Evolutionary conservation across 2,113 vertebrate genomes (phyloP).

Genomic region (Piprites chloris): DNA sequence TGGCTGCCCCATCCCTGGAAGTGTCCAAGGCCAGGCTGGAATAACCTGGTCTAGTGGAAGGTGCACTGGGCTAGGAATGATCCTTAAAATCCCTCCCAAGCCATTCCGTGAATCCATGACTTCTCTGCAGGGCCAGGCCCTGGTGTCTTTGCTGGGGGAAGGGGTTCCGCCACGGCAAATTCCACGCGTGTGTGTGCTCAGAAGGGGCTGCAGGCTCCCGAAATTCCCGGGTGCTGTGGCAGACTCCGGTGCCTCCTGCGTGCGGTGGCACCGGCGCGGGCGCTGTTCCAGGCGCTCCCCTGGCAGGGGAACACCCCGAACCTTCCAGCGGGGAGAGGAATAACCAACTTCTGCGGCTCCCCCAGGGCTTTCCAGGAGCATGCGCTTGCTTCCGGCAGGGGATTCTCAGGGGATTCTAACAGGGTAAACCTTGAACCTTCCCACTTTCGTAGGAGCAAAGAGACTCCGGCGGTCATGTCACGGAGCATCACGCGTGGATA

Average conservation of each 20-base stretch:
- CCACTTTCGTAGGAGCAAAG: neutral
- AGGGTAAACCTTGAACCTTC: neutral
- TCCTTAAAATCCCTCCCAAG: neutral
- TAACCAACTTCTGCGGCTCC: neutral
- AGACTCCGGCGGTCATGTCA: neutral
- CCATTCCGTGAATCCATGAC: accelerated
- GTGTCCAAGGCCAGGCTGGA: neutral
- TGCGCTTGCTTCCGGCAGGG: neutral
- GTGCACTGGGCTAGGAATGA: too few species aligned
- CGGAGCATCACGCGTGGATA: neutral
- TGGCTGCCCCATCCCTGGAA: neutral
- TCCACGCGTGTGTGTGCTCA: neutral
- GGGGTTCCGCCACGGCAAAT: neutral
- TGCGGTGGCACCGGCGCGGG: neutral
- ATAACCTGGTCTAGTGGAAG: accelerated
- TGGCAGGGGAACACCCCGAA: conserved; percentile 8
- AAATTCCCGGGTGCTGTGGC: neutral
- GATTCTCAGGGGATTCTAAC: neutral
- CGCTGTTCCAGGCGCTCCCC: neutral
- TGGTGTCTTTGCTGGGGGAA: neutral
- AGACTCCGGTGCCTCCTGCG: neutral
- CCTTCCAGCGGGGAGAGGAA: neutral
- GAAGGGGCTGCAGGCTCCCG: neutral
- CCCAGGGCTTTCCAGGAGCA: neutral
- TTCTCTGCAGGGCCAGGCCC: neutral